Evolutionary conservation across 53 echinoderm and acorn worm genomes (phyloP).

Genomic region (Pentamera pediparva): DNA sequence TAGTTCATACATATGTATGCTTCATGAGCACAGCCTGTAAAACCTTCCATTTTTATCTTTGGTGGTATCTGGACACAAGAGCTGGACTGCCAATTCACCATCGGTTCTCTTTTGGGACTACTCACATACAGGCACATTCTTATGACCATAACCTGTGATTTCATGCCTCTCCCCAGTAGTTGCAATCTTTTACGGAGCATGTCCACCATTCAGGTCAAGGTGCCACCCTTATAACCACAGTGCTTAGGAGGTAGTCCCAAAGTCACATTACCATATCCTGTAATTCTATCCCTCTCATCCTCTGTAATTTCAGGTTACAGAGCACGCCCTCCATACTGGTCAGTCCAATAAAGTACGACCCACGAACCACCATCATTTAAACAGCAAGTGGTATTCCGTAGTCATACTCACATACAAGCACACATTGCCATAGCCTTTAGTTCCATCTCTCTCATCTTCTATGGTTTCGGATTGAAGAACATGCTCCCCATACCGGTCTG

Average conservation of each 20-base stretch:
- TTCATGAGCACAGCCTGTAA: no score
- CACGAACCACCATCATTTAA: no score
- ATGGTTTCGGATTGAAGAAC: slow-evolving; percentile 83
- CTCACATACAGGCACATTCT: no score
- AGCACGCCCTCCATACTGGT: slow-evolving; percentile 62
- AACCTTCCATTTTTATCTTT: no score
- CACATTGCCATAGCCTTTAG: slow-evolving; percentile 96
- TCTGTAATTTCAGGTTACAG: slow-evolving; percentile 79
- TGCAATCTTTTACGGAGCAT: slow-evolving; percentile 73
- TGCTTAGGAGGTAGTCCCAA: no score
- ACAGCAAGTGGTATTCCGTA: no score
- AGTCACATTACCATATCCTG: no score
- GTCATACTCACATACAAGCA: slow-evolving; percentile 61
- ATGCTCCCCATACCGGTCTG: slow-evolving; percentile 78
- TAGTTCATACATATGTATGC: no score
- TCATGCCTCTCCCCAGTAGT: slow-evolving; percentile 71
- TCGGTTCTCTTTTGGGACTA: no score
- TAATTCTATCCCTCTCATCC: slow-evolving; percentile 77
- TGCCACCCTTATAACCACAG: no score
- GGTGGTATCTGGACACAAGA: no score
- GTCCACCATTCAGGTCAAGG: slow-evolving; percentile 68
- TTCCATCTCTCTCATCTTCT: slow-evolving; percentile 88
- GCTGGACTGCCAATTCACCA: no score
- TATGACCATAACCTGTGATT: slow-evolving; percentile 76
- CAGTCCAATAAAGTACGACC: slow-evolving; percentile 65